Conservation (phyloP, 2,797 vertebrate genomes). For the Sarcoramphus papa region DNA sequence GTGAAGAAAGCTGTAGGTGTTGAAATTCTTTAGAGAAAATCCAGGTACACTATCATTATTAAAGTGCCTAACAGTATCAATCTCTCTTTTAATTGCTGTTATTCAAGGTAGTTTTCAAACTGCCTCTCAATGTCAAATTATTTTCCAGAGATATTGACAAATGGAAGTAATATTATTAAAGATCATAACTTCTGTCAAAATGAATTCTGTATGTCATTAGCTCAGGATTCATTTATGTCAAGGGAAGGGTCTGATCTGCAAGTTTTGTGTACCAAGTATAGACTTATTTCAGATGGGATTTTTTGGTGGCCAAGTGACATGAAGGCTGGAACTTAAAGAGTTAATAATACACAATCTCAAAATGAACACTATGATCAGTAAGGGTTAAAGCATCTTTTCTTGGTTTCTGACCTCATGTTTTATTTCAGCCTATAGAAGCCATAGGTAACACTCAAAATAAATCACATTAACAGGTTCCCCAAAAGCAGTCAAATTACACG, state of each 20-base stretch:
- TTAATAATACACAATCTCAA: not conserved
- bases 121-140: slow-evolving; percentile 45
- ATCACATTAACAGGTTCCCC: slow-evolving; percentile 63
- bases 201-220: slow-evolving; percentile 51
- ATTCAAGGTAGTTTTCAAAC: slow-evolving; percentile 56
- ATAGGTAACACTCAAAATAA: slow-evolving; percentile 53
- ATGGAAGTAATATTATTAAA: slow-evolving; percentile 62
- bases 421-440: slow-evolving; percentile 37
- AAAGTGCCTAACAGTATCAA: slow-evolving; percentile 48
- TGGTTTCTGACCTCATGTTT: slow-evolving; percentile 3
- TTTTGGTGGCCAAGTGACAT: not conserved
- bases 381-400: slow-evolving; percentile 48
- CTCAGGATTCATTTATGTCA: slow-evolving; percentile 52
- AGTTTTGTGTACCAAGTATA: not conserved
- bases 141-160: slow-evolving; percentile 66
- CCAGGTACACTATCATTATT: slow-evolving; percentile 56
- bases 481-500: slow-evolving; percentile 63
- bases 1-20: slow-evolving; percentile 45
- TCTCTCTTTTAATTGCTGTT: slow-evolving; percentile 49
- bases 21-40: slow-evolving; percentile 68
- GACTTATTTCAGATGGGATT: not conserved
- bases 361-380: not conserved
- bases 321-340: not conserved
- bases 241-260: not conserved
- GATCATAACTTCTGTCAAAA: slow-evolving; percentile 61